phyloP scores from a whole-genome alignment of 2,113 vertebrate species.

The Cyprinus carpio region DNA sequence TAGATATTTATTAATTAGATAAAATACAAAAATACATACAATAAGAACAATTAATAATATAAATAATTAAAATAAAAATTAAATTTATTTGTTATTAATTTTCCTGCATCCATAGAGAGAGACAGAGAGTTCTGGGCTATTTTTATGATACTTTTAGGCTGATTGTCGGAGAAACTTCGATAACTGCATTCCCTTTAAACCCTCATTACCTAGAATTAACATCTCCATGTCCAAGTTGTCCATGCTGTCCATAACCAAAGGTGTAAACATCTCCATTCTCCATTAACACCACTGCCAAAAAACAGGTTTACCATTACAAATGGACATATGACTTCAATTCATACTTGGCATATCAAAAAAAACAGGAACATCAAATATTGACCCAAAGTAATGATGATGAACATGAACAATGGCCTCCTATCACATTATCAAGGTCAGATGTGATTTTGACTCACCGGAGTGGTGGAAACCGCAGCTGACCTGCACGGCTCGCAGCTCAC shows the following conservation, averaged over 20 bases:
- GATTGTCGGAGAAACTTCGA: background rate
- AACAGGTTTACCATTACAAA: background rate
- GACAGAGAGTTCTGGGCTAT: background rate
- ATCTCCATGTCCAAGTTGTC: conserved; percentile 95
- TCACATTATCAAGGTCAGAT: background rate
- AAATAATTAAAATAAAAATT: background rate
- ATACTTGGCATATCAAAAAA: background rate
- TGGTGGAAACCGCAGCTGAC: conserved; percentile 99
- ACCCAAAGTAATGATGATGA: background rate
- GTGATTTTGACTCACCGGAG: conserved; percentile 82
- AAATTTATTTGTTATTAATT: background rate
- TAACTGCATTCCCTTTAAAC: background rate
- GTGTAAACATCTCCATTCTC: conserved; percentile 98
- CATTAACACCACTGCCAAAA: conserved; percentile 90
- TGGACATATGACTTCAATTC: background rate
- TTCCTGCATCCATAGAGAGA: background rate
- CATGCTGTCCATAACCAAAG: conserved; percentile 97
- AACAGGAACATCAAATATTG: background rate
- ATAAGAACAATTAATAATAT: background rate
- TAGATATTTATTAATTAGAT: background rate
- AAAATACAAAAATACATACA: background rate
- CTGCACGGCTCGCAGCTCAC: conserved; percentile 91
- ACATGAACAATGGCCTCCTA: background rate
- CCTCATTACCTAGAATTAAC: conserved; percentile 91
- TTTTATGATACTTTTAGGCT: background rate